These are phyloP conservation scores for Chaetura pelagica DNA, from an alignment of 2,113 vertebrate genomes.

Conservation along the genomic window DNA sequence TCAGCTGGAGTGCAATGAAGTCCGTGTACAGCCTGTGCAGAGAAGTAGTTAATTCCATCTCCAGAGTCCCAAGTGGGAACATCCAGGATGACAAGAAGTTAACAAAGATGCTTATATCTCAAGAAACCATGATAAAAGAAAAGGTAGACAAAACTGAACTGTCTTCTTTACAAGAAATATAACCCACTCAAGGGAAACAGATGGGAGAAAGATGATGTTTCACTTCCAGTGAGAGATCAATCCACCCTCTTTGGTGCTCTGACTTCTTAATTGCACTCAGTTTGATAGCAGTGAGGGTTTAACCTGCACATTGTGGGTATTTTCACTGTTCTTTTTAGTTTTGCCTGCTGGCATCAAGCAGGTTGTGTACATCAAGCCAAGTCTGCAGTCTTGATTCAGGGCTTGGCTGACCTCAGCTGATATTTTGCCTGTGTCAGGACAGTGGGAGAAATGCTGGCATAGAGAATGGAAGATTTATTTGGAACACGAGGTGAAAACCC, in stretches of 20 bases:
- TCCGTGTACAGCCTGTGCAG: neutral
- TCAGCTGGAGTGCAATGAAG: accelerated
- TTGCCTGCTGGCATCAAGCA: neutral
- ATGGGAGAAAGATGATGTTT: neutral
- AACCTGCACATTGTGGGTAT: neutral
- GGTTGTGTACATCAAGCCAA: neutral
- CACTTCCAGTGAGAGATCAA: neutral
- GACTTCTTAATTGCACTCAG: slow-evolving; percentile 36
- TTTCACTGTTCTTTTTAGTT: slow-evolving; percentile 33
- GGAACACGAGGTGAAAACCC: neutral
- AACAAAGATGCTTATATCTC: neutral
- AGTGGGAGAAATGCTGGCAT: neutral
- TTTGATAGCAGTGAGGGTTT: slow-evolving; percentile 30
- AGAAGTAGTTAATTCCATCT: neutral
- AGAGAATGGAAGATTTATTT: neutral
- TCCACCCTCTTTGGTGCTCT: neutral
- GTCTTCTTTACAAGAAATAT: neutral
- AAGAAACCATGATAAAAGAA: neutral
- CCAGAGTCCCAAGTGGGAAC: neutral
- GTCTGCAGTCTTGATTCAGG: neutral
- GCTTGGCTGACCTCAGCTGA: neutral
- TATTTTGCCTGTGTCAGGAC: neutral
- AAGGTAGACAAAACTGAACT: neutral
- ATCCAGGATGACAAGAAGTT: neutral
- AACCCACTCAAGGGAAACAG: neutral